These are phyloP conservation scores for Drosophila suzukii DNA, from an alignment of 1,140 invertebrate species.

Conservation along the genomic window DNA sequence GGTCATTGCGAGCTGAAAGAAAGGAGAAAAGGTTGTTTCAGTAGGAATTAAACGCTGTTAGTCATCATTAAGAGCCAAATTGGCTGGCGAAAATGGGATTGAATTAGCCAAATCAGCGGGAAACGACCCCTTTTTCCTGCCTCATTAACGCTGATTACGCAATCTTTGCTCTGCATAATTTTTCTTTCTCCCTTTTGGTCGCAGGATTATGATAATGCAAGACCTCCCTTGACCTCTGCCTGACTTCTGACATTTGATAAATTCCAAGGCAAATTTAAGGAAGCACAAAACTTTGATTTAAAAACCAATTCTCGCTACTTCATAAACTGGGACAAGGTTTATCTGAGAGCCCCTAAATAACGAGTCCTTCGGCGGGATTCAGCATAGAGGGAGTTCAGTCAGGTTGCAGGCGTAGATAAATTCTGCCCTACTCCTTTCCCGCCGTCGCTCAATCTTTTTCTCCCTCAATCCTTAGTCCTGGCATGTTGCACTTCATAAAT, in stretches of 20 bases:
- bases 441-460: conserved; percentile 53
- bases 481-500: conserved; percentile 78
- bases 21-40: conserved; percentile 11
- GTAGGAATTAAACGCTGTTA: conserved; percentile 42
- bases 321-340: conserved; percentile 54
- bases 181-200: conserved; percentile 1
- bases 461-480: conserved; percentile 45
- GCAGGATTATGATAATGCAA: conserved; percentile 4
- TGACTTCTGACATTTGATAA: not conserved
- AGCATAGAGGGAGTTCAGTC: conserved; percentile 1
- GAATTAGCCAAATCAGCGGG: conserved; percentile 70
- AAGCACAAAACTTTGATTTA: conserved; percentile 15
- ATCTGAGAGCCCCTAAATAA: conserved; percentile 44
- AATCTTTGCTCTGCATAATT: conserved; percentile 64
- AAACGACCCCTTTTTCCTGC: conserved; percentile 37
- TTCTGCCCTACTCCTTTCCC: conserved; percentile 2
- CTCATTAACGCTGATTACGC: conserved; percentile 75
- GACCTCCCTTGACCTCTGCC: conserved; percentile 8
- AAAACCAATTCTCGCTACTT: conserved; percentile 1
- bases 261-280: not conserved
- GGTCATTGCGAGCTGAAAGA: conserved; percentile 63
- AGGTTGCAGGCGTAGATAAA: conserved; percentile 32
- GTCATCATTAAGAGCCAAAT: conserved; percentile 67
- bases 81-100: conserved; percentile 41
- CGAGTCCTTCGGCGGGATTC: conserved; percentile 12